Evolutionary conservation across 2,797 vertebrate genomes (phyloP), one percentile per base, ranked within the genome.

Genomic region (Oryzias sinensis): DNA sequence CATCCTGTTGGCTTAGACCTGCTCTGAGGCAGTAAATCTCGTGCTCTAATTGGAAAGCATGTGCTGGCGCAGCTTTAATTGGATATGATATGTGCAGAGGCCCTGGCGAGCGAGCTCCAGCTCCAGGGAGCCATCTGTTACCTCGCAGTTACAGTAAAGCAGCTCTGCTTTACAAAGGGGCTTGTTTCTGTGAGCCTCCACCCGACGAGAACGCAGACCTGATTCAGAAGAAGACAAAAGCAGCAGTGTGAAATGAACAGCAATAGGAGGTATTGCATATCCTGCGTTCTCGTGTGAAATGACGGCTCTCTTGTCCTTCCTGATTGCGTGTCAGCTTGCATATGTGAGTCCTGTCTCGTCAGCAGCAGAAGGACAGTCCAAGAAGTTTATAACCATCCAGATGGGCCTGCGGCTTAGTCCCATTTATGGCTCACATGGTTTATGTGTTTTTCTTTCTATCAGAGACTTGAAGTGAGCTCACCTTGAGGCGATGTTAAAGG

Each of bases 121-220:
- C 85, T 72, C 67, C 58, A 77, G 67, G 69, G 78, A 87, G 75
- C 89, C 91, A 92, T 92, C 88, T 92, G 91, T 88, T 87, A 48
- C 73, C 55, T 60, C 44, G 0, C 43, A 63, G 76, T 76, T 76
- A 62, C 65, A 63, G 74, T 33, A 25, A 47, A 65, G 15, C 46
- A 66, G 53, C 61, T 57, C 24, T 60, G 64, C 55, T 77, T 41
- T 64, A 43, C 43, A 50, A 47, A 54, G 41, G 41, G 37, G 7
- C 46, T 70, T 9, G 0, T 55, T 22, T 59, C 59, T 59, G 44
- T 66, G 18, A 20, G 20, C 43, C 24, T 51, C 6, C 44, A 41
- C 40, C 27, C 17, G 2, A 18, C 13, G 14, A 64, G 24, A 44
- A 59, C 8, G 6, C 14, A 44, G 17, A 17, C 15, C 43, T n/a